Conservation (phyloP, 2,888 invertebrate species). For the Lottia scabra region DNA sequence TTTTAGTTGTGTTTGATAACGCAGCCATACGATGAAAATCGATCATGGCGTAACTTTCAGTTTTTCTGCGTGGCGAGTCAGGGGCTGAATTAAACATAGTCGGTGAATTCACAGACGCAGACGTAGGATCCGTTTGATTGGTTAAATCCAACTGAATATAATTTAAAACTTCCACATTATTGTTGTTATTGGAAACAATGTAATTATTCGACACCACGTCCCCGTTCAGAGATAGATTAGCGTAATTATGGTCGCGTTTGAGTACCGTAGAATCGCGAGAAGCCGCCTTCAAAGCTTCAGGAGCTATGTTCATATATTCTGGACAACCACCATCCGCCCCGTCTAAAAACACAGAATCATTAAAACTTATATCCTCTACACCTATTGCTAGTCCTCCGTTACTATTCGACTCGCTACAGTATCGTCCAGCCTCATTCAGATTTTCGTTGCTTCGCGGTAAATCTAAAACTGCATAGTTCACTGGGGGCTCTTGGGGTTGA, state of each 20-base stretch:
- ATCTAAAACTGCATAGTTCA: constrained; percentile 86
- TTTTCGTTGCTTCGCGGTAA: constrained; percentile 70
- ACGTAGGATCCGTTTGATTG: constrained; percentile 38
- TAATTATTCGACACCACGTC: neutral
- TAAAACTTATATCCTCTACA: constrained; percentile 23
- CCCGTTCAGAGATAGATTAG: constrained; percentile 25
- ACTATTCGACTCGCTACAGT: constrained; percentile 10
- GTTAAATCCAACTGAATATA: constrained; percentile 58
- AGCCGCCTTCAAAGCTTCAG: constrained; percentile 34
- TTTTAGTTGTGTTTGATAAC: constrained; percentile 83
- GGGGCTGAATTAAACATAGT: constrained; percentile 46
- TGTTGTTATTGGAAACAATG: neutral
- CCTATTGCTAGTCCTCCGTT: constrained; percentile 11
- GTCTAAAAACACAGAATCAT: constrained; percentile 46
- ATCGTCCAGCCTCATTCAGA: constrained; percentile 25
- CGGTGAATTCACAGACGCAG: constrained; percentile 48
- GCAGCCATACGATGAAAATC: constrained; percentile 95
- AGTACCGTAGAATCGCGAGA: constrained; percentile 5
- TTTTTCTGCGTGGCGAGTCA: constrained; percentile 56
- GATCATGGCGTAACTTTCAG: constrained; percentile 85
- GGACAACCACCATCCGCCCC: constrained; percentile 35
- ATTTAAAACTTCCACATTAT: constrained; percentile 42
- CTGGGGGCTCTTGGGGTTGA: constrained; percentile 29
- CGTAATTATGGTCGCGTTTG: constrained; percentile 24
- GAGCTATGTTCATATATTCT: constrained; percentile 51